phyloP scores from a whole-genome alignment of 1,140 invertebrate species.

The Xylocopa sonorina region DNA sequence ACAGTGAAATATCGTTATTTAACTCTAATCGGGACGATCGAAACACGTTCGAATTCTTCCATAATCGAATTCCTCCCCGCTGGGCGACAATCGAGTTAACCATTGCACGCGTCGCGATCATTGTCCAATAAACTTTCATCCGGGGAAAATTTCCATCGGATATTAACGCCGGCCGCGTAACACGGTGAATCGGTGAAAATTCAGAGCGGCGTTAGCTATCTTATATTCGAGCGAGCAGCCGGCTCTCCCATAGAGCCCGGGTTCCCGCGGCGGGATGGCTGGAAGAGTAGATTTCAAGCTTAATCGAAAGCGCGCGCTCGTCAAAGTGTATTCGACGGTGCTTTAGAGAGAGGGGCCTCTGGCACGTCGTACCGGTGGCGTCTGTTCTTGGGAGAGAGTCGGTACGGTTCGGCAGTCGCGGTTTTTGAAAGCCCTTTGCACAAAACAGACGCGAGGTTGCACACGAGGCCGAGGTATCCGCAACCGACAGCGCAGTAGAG shows the following conservation, averaged over 20 bases:
- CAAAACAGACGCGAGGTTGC: conserved; percentile 74
- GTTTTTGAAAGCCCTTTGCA: conserved; percentile 76
- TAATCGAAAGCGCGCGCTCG: conserved; percentile 50
- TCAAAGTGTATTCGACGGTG: conserved; percentile 57
- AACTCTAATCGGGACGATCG: no score
- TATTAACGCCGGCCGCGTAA: no score
- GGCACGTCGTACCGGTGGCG: conserved; percentile 56
- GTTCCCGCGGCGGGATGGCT: background rate
- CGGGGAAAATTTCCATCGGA: no score
- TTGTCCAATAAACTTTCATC: no score
- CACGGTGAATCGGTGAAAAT: no score
- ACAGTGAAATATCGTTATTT: no score
- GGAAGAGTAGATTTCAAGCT: conserved; percentile 50
- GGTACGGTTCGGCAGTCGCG: conserved; percentile 71
- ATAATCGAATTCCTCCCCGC: no score
- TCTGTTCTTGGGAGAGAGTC: conserved; percentile 59
- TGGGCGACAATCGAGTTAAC: no score
- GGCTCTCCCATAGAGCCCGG: background rate
- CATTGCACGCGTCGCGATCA: no score
- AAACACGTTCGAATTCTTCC: no score
- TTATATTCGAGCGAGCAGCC: background rate
- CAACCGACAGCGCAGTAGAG: conserved; percentile 76
- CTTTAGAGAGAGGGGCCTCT: conserved; percentile 45
- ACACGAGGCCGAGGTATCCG: conserved; percentile 71
- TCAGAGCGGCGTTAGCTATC: background rate